Conservation (phyloP, 64 coral and sea anemone species). For the Dendrophyllia cribrosa region DNA sequence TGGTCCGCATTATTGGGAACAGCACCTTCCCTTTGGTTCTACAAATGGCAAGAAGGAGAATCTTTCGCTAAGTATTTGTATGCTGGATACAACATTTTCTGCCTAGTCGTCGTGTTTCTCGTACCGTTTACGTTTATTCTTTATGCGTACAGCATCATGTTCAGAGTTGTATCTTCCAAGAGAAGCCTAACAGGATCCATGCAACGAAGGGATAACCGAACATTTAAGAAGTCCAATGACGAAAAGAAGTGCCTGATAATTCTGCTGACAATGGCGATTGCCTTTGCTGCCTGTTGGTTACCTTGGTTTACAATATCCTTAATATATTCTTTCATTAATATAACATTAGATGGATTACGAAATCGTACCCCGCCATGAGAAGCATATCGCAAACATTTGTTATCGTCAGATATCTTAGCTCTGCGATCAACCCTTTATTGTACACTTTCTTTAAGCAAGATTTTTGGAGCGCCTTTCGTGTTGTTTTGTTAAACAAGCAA, state of each 20-base stretch:
- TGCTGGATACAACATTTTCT: conserved; percentile 21
- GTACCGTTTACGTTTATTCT: conserved; percentile 37
- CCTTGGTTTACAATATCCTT: conserved; percentile 22
- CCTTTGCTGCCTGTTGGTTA: conserved; percentile 36
- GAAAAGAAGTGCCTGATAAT: conserved; percentile 41
- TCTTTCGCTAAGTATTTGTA: not conserved
- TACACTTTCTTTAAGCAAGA: conserved; percentile 54
- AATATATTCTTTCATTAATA: not conserved
- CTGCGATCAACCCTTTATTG: conserved; percentile 20
- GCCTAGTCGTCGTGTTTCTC: conserved; percentile 1
- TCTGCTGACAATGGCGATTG: conserved; percentile 19
- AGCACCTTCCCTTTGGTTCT: not conserved
- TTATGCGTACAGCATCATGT: conserved; percentile 26
- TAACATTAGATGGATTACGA: not conserved
- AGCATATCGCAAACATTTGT: not conserved
- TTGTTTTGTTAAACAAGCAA: not conserved
- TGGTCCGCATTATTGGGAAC: conserved; percentile 19
- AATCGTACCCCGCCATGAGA: not conserved
- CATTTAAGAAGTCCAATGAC: conserved; percentile 2
- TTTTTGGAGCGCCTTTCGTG: conserved; percentile 18
- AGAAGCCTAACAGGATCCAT: not conserved
- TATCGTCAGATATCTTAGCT: conserved; percentile 33
- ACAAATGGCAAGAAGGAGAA: not conserved
- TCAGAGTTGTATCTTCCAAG: not conserved
- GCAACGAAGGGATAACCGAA: not conserved